A percentile compares a stretch with the other conserved stretches of the same genome.
Evolutionary conservation across 2,888 invertebrate genomes (phyloP).

Genomic region (Hypena proboscidalis): DNA sequence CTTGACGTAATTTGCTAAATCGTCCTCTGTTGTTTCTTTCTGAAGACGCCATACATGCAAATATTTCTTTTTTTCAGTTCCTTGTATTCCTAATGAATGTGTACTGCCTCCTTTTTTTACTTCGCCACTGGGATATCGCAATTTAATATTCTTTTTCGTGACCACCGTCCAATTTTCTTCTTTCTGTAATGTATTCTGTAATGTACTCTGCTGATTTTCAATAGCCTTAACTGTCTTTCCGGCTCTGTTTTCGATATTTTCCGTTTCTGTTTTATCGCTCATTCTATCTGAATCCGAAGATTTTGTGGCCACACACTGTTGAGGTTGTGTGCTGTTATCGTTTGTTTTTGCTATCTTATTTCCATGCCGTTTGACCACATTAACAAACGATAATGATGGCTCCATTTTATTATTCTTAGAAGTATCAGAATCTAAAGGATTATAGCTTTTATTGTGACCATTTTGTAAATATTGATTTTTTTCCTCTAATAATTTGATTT

Average conservation of each 20-base stretch:
- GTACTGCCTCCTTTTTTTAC: slow-evolving; percentile 3
- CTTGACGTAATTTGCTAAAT: slow-evolving; percentile 3
- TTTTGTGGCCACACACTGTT: slow-evolving; percentile 5
- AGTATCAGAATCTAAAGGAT: not conserved
- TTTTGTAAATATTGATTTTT: no score
- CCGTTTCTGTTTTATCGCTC: not conserved
- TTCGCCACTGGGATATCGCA: slow-evolving; percentile 3
- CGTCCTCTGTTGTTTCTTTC: slow-evolving; percentile 1
- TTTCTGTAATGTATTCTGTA: not conserved
- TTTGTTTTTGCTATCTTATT: not conserved
- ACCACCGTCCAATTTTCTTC: slow-evolving; percentile 8
- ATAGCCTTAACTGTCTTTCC: no score
- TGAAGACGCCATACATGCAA: slow-evolving; percentile 16
- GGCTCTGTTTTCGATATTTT: not conserved
- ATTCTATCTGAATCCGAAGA: not conserved
- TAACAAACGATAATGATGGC: not conserved
- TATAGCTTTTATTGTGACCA: no score
- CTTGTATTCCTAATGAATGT: not conserved
- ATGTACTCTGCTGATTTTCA: no score
- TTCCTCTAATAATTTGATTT: slow-evolving; percentile 11
- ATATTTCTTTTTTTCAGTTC: slow-evolving; percentile 4
- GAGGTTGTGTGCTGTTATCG: not conserved
- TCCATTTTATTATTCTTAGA: not conserved
- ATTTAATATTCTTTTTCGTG: slow-evolving; percentile 3
- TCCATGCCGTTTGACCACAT: not conserved